These are phyloP conservation scores for Drosophila pandora DNA, from an alignment of 1,140 invertebrate species.

Conservation along the genomic window DNA sequence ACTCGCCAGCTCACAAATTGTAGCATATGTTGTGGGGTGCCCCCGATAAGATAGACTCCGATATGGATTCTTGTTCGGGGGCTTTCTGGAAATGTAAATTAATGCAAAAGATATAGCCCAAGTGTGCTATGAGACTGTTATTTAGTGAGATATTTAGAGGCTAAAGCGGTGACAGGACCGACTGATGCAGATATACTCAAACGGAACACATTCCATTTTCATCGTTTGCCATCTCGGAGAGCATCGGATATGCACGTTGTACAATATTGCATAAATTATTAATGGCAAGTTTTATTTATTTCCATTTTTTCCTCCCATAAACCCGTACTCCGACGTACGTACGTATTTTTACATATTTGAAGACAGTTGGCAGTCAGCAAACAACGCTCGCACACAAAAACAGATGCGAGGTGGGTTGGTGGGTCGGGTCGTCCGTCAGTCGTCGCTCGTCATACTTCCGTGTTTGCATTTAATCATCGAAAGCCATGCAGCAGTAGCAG, in stretches of 20 bases:
- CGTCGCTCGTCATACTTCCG: conserved; percentile 76
- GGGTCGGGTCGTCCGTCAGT: conserved; percentile 39
- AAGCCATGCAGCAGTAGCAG: conserved; percentile 63
- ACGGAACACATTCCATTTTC: conserved; percentile 65
- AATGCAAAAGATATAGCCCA: conserved; percentile 10
- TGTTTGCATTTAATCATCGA: conserved; percentile 82
- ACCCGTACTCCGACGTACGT: not conserved
- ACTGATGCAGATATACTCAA: not conserved
- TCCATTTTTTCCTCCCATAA: conserved; percentile 38
- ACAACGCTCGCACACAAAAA: conserved; percentile 60
- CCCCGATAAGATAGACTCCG: conserved; percentile 55
- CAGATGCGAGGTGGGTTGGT: conserved; percentile 18
- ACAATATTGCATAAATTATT: conserved; percentile 80
- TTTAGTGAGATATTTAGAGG: no score
- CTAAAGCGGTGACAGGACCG: not conserved
- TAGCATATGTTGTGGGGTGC: conserved; percentile 74
- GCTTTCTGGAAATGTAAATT: not conserved
- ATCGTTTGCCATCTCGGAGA: conserved; percentile 44
- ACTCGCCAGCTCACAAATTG: conserved; percentile 44
- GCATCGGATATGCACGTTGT: conserved; percentile 50
- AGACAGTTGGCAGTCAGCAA: conserved; percentile 78
- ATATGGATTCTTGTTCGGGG: not conserved
- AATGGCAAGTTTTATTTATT: conserved; percentile 81
- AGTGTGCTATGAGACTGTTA: no score
- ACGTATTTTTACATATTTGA: conserved; percentile 77